A percentile compares a stretch with the other conserved stretches of the same genome.
Conservation (phyloP, 2,797 vertebrate genomes). For the Brachyalestes nurse region DNA sequence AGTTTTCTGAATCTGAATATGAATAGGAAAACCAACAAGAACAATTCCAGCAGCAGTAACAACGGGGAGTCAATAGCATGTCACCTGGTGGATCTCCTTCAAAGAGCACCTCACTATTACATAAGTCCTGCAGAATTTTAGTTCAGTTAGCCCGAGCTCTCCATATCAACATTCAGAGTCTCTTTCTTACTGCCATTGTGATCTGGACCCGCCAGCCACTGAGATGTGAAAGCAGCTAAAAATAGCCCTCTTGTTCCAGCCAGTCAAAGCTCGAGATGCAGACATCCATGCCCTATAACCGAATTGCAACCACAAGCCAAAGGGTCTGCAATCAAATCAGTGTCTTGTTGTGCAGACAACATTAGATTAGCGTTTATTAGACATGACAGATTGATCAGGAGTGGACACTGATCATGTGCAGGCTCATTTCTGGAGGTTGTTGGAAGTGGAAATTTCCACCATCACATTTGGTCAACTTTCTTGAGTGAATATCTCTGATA, state of each 20-base stretch:
- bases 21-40: neutral
- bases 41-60: neutral
- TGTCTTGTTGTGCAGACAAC: constrained; percentile 9
- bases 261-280: constrained; percentile 64
- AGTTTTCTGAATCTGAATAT: neutral
- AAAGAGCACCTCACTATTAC: neutral
- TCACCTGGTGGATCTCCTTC: neutral
- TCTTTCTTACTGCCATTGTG: constrained; percentile 47
- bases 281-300: constrained; percentile 57
- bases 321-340: constrained; percentile 62
- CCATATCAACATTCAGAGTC: constrained; percentile 59
- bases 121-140: constrained; percentile 44
- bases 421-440: neutral
- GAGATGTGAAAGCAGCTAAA: constrained; percentile 69
- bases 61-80: neutral
- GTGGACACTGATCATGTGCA: constrained; percentile 13
- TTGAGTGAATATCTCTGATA: neutral
- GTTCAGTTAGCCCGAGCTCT: constrained; percentile 45
- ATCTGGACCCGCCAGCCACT: constrained; percentile 62
- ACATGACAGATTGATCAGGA: constrained; percentile 57
- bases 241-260: constrained; percentile 64
- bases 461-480: neutral
- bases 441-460: neutral
- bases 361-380: constrained; percentile 64
- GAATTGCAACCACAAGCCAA: constrained; percentile 41